phyloP scores from a whole-genome alignment of 2,113 vertebrate species.

The Calidris pugnax region DNA sequence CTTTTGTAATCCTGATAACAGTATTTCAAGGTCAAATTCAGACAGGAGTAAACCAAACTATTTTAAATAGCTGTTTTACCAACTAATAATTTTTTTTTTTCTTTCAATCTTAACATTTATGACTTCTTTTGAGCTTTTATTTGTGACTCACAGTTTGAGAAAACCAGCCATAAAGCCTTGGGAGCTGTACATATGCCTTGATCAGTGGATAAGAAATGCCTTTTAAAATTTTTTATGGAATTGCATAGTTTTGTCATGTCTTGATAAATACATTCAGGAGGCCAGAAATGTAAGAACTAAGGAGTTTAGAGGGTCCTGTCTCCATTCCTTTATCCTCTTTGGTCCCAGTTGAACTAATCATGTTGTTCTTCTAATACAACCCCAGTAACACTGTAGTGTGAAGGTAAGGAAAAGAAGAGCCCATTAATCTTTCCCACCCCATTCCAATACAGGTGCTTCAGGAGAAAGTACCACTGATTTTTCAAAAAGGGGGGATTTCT shows the following conservation, averaged over 20 bases:
- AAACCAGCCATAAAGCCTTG: background rate
- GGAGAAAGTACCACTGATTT: background rate
- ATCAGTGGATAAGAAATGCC: background rate
- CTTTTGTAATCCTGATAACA: background rate
- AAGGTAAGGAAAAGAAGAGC: background rate
- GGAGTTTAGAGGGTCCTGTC: background rate
- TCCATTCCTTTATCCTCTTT: background rate
- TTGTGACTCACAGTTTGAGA: background rate
- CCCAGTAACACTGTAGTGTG: background rate
- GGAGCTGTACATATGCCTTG: background rate
- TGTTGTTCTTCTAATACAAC: background rate
- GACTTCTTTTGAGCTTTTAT: background rate
- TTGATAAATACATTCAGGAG: background rate
- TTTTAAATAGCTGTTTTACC: background rate
- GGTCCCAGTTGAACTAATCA: background rate
- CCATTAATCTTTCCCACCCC: background rate
- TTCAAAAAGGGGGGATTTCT: background rate
- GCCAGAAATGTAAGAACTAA: background rate
- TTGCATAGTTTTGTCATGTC: background rate
- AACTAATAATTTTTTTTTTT: background rate
- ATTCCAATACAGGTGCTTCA: background rate
- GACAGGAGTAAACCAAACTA: background rate
- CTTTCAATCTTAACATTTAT: background rate
- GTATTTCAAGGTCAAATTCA: background rate
- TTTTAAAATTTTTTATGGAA: background rate